Conservation (phyloP, 2,797 vertebrate species). For the Chloroceryle inda region DNA sequence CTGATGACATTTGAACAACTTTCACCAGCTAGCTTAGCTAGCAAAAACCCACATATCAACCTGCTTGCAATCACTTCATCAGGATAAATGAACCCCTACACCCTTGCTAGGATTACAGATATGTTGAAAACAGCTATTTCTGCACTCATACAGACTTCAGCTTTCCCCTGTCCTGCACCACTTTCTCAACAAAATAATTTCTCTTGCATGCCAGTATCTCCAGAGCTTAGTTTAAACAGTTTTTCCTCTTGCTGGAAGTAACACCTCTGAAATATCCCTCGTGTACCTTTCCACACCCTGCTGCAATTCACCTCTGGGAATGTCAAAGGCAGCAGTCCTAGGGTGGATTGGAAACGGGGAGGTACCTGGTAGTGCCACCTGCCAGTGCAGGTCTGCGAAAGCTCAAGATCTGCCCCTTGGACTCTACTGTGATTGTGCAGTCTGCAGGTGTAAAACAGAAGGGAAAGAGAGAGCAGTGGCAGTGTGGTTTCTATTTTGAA, state of each 20-base stretch:
- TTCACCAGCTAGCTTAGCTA: neutral
- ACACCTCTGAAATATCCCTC: neutral
- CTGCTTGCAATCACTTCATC: neutral
- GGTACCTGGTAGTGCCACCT: neutral
- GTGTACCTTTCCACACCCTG: neutral
- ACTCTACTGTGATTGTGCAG: neutral
- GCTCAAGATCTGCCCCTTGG: fast-evolving
- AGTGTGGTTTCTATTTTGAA: neutral
- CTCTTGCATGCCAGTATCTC: neutral
- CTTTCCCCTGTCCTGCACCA: neutral
- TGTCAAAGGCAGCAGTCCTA: neutral
- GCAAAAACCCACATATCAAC: neutral
- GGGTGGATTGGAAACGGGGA: fast-evolving
- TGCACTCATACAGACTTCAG: neutral
- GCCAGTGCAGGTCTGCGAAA: fast-evolving
- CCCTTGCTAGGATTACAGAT: neutral
- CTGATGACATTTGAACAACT: slow-evolving; percentile 12
- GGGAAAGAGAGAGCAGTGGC: neutral
- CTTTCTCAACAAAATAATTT: neutral
- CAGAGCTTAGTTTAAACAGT: neutral
- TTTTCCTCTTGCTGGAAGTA: neutral
- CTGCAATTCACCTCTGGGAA: neutral
- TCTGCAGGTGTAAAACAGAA: neutral
- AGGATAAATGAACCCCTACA: neutral
- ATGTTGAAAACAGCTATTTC: neutral